A percentile compares a stretch with the other conserved stretches of the same genome.
Conservation (phyloP, 2,888 invertebrate genomes). For the Mythimna impura region DNA sequence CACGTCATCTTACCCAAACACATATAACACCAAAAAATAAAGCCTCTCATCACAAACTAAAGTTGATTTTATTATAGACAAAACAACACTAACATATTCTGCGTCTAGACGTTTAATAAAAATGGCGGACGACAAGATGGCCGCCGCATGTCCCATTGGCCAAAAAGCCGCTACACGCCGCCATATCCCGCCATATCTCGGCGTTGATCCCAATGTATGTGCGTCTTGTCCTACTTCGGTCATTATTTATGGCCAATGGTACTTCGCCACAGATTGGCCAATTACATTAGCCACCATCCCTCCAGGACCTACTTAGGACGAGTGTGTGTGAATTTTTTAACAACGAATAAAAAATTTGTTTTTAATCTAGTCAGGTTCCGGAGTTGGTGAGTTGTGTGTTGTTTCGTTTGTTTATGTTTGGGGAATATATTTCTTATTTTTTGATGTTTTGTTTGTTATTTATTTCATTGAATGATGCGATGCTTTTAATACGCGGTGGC, state of each 20-base stretch:
- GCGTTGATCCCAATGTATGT: slow-evolving; percentile 65
- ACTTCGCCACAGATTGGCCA: slow-evolving; percentile 67
- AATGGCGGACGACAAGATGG: slow-evolving; percentile 48
- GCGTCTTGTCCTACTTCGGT: slow-evolving; percentile 64
- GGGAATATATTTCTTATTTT: background rate
- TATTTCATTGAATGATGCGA: background rate
- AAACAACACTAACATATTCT: slow-evolving; percentile 36
- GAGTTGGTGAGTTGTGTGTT: slow-evolving; percentile 16
- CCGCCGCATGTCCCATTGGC: slow-evolving; percentile 33
- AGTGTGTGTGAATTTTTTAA: slow-evolving; percentile 67
- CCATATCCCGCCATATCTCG: slow-evolving; percentile 58
- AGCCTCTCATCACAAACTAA: slow-evolving; percentile 23
- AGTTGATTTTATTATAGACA: slow-evolving; percentile 34
- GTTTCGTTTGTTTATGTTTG: slow-evolving; percentile 19
- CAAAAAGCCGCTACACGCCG: slow-evolving; percentile 56
- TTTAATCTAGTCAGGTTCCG: slow-evolving; percentile 58
- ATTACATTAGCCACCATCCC: slow-evolving; percentile 67
- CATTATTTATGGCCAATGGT: slow-evolving; percentile 66
- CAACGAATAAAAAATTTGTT: slow-evolving; percentile 57
- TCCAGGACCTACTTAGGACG: slow-evolving; percentile 60
- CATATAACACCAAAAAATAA: slow-evolving; percentile 21
- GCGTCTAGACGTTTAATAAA: slow-evolving; percentile 62
- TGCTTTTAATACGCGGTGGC: background rate
- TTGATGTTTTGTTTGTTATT: background rate
- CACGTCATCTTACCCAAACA: slow-evolving; percentile 8